Evolutionary conservation across 2,113 vertebrate species (phyloP).

Genomic region (Isurus oxyrinchus): DNA sequence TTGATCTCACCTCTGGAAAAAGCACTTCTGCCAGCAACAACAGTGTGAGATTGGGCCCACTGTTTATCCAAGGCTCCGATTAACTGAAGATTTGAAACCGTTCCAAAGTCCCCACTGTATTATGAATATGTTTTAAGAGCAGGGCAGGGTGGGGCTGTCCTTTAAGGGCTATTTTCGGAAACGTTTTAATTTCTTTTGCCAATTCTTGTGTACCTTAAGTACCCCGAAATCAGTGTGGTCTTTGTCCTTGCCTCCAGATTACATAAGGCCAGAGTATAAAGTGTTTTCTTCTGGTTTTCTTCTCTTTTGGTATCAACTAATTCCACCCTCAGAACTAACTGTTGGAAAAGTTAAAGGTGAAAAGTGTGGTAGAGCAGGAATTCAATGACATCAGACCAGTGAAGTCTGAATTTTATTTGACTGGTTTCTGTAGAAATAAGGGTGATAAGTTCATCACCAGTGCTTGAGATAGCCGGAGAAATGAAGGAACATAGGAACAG

Average conservation of each 20-base stretch:
- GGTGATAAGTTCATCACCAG: neutral
- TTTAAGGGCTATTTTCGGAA: conserved; percentile 31
- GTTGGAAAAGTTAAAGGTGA: neutral
- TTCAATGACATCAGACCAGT: neutral
- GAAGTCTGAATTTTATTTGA: neutral
- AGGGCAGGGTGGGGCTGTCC: conserved; percentile 3
- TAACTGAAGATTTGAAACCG: conserved; percentile 31
- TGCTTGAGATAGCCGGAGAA: neutral
- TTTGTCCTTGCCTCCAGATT: neutral
- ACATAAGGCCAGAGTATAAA: neutral
- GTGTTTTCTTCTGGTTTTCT: neutral
- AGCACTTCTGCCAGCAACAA: conserved; percentile 13
- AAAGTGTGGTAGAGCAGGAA: neutral
- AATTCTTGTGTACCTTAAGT: conserved; percentile 20
- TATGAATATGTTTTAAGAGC: conserved; percentile 28
- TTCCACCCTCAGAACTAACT: neutral
- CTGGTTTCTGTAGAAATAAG: neutral
- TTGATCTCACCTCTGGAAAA: conserved; percentile 32
- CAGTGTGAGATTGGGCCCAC: neutral
- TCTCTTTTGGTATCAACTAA: neutral
- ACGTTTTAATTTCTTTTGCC: conserved; percentile 32
- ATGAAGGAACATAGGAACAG: neutral
- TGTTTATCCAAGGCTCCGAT: conserved; percentile 7
- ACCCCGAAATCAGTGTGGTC: conserved; percentile 23
- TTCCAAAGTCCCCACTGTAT: neutral